A percentile compares a stretch with the other conserved stretches of the same genome.
These are phyloP conservation scores for Chaetophractus vellerosus DNA, from an alignment of 2,797 vertebrate genomes.

Conservation along the genomic window DNA sequence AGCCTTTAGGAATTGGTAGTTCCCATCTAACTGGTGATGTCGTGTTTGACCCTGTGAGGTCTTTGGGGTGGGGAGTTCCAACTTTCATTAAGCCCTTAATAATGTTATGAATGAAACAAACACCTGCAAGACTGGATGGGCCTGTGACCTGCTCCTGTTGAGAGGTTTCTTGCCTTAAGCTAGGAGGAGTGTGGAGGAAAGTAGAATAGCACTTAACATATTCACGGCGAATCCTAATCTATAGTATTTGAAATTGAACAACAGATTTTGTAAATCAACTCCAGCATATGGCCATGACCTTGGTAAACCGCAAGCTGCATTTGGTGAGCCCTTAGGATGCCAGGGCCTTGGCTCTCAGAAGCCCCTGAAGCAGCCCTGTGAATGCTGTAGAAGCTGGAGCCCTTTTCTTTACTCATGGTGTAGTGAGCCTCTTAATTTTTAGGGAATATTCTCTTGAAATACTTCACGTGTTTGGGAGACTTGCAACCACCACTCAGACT, in stretches of 20 bases:
- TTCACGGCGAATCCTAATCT: not conserved
- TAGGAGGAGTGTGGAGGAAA: not conserved
- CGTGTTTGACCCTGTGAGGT: conserved; percentile 72
- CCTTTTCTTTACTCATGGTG: not conserved
- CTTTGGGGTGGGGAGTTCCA: conserved; percentile 67
- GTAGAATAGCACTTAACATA: not conserved
- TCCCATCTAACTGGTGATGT: conserved; percentile 64
- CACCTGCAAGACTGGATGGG: conserved; percentile 62
- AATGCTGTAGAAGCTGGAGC: not conserved
- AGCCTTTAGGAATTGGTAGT: conserved; percentile 65
- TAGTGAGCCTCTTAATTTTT: not conserved
- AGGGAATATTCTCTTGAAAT: not conserved
- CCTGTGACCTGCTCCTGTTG: not conserved
- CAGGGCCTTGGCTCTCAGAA: not conserved
- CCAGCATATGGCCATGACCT: not conserved
- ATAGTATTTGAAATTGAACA: not conserved
- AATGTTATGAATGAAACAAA: conserved; percentile 50
- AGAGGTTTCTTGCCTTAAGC: conserved; percentile 8
- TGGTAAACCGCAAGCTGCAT: not conserved
- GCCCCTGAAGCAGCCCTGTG: not conserved
- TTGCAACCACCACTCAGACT: not conserved
- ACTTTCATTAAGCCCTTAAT: conserved; percentile 68
- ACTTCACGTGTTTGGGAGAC: not conserved
- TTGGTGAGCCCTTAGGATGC: not conserved
- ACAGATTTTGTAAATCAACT: not conserved